Evolutionary conservation across 1,140 invertebrate genomes (phyloP).

Genomic region (Belonocnema kinseyi): DNA sequence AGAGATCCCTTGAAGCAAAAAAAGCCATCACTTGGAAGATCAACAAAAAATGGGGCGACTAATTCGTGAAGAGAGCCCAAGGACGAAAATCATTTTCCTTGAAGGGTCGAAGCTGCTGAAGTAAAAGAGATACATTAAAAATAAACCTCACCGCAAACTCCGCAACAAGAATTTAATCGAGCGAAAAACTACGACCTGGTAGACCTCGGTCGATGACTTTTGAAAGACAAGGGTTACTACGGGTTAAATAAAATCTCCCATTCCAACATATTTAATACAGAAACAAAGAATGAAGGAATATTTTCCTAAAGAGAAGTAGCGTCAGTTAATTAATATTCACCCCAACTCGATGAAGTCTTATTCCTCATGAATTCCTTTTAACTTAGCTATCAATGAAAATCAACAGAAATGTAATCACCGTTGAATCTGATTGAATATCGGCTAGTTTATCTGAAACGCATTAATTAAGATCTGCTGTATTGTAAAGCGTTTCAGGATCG

Average conservation of each 20-base stretch:
- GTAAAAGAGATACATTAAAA: neutral
- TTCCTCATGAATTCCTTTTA: neutral
- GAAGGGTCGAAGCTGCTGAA: neutral
- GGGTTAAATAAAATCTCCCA: neutral
- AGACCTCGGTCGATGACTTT: constrained; percentile 57
- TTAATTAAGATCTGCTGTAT: constrained; percentile 15
- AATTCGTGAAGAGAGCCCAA: neutral
- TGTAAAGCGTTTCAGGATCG: constrained; percentile 7
- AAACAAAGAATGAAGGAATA: too few species aligned
- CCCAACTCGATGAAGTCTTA: neutral
- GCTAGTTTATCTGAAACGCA: neutral
- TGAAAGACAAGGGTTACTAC: constrained; percentile 36
- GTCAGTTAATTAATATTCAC: neutral
- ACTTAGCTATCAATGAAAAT: neutral
- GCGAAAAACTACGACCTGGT: constrained; percentile 54
- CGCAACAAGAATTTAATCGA: constrained; percentile 43
- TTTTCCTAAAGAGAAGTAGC: too few species aligned
- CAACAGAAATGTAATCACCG: constrained; percentile 23
- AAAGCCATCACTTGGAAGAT: neutral
- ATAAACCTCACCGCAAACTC: neutral
- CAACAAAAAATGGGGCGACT: neutral
- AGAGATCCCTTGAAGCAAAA: neutral
- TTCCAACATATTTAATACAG: too few species aligned
- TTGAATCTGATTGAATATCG: neutral
- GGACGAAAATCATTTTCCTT: constrained; percentile 13